Conservation (phyloP, 2,113 vertebrate genomes). For the Suricata suricatta region DNA sequence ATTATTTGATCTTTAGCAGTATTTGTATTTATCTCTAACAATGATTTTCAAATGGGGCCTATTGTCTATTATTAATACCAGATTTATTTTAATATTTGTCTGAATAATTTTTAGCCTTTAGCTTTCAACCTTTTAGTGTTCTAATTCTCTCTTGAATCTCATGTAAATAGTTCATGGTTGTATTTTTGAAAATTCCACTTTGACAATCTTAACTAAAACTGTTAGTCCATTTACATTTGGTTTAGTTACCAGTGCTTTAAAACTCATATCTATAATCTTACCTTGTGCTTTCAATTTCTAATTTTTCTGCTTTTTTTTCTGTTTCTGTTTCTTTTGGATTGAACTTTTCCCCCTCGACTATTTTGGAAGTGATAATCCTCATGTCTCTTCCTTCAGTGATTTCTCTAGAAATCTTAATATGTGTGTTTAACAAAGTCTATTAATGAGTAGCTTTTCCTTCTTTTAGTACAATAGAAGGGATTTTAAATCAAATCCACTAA, state of each 20-base stretch:
- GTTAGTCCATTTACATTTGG: neutral
- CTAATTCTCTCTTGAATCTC: neutral
- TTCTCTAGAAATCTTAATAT: neutral
- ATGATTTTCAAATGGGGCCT: neutral
- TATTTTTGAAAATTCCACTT: neutral
- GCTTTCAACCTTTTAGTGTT: neutral
- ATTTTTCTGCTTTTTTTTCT: neutral
- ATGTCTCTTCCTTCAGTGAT: neutral
- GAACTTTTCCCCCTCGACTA: neutral
- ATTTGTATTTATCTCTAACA: neutral
- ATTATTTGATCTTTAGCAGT: neutral
- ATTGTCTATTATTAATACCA: neutral
- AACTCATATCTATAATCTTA: neutral
- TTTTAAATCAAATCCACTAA: neutral
- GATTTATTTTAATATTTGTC: constrained; percentile 47
- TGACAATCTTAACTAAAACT: neutral
- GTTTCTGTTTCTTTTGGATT: neutral
- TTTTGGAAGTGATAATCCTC: neutral
- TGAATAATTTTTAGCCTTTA: neutral
- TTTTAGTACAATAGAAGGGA: neutral
- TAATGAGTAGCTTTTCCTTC: neutral
- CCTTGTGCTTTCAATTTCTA: neutral
- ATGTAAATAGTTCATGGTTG: neutral
- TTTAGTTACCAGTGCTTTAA: neutral
- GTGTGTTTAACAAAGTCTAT: neutral